phyloP scores from a whole-genome alignment of 2,113 vertebrate species.

The Gavialis gangeticus region DNA sequence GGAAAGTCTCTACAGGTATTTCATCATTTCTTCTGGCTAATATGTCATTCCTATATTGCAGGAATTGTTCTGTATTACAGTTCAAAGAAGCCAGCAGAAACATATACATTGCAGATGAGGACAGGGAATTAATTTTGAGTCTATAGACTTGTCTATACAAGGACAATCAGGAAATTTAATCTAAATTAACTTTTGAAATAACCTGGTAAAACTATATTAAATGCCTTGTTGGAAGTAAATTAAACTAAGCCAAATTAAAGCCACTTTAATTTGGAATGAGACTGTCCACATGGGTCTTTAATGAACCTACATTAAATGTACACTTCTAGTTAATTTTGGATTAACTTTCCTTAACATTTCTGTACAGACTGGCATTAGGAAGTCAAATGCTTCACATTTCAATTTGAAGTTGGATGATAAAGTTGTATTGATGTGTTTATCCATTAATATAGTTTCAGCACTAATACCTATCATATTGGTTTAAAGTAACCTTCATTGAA shows the following conservation, averaged over 20 bases:
- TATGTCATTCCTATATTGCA: not conserved
- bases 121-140: not conserved
- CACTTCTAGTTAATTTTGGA: too few species aligned
- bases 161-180: not conserved
- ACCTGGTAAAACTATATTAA: not conserved
- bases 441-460: not conserved
- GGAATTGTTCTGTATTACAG: not conserved
- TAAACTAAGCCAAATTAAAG: too few species aligned
- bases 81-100: rapidly evolving
- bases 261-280: not conserved
- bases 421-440: not conserved
- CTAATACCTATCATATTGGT: not conserved
- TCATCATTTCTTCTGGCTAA: not conserved
- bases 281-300: too few species aligned
- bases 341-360: too few species aligned
- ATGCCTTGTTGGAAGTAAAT: too few species aligned
- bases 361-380: too few species aligned
- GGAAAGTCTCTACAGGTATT: not conserved
- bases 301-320: too few species aligned
- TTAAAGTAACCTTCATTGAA: not conserved
- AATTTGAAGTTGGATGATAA: not conserved
- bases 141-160: not conserved
- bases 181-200: not conserved
- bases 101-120: not conserved
- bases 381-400: not conserved